Evolutionary conservation across 1,140 invertebrate genomes (phyloP), one percentile per base, ranked within the genome.

Genomic region (Euura lappo): DNA sequence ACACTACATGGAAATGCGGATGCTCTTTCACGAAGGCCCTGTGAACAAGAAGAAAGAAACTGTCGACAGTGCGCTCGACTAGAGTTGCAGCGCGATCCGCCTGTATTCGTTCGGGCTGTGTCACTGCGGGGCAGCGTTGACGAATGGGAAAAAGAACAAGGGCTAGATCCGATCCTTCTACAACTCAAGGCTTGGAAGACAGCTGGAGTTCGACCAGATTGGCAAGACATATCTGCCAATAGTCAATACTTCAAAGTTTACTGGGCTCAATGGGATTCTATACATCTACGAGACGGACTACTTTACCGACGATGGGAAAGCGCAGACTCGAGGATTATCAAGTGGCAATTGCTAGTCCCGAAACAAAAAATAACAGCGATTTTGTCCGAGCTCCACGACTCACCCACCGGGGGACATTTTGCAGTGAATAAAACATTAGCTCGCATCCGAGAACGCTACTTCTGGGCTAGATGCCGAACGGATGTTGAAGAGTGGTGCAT

Each of bases 401-500:
- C 28, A 28, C 28, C 28, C 1, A 28, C 28, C 28, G 28, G 28
- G 28, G 28, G 28, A 28, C 28, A 28, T 28, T 28, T 28, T 1
- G 28, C 28, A 28, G 28, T 28, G 28, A 28, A 28, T 28, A 51
- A 51, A 51, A 51, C 47, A n/a, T 2, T 51, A n/a, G n/a, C 7
- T 51, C 7, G 47, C 7, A 51, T 51, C 11, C 7, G 47, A 51
- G 2, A 51, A 51, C 7, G 13, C 60, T 80, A 79, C 28, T 28
- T 28, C 28, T 28, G 28, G 28, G 28, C 28, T 28, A 28, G 28
- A 1, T 28, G 28, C 28, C 44, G 68, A 42, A 44, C 45, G 11
- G 43, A 45, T 45, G 45, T 69, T 28, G 68, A 69, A 45, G 13
- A 69, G 2, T 69, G 68, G 68, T 69, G 68, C n/a, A 5, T 7